Percentiles rank a stretch among this genome's conserved stretches.
phyloP scores from a whole-genome alignment of 2,888 invertebrate genomes.

The Exephanes ischioxanthus region DNA sequence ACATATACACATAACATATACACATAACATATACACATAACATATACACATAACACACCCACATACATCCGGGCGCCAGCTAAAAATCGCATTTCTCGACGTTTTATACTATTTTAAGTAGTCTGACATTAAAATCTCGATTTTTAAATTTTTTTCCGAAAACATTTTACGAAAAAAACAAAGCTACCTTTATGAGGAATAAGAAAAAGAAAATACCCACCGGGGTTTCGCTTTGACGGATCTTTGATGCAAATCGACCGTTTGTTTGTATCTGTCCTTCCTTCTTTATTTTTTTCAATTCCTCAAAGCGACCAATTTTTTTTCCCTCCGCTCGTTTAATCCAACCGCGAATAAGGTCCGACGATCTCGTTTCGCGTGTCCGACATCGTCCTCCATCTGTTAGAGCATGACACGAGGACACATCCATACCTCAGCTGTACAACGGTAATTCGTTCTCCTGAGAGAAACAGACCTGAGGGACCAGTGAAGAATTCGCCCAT shows the following conservation, averaged over 20 bases:
- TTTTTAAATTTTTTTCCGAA: too few relatives aligned
- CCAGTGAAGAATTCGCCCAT: conserved; percentile 50
- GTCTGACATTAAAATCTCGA: too few relatives aligned
- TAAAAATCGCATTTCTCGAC: too few relatives aligned
- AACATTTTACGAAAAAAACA: too few relatives aligned
- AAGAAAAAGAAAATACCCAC: too few relatives aligned
- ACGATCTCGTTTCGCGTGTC: conserved; percentile 44
- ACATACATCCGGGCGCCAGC: too few relatives aligned
- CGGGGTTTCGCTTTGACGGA: too few relatives aligned
- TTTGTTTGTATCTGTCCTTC: not conserved
- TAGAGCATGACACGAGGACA: conserved; percentile 25
- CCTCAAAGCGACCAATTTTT: conserved; percentile 15
- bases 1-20: too few relatives aligned
- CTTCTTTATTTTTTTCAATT: not conserved
- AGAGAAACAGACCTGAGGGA: conserved; percentile 30
- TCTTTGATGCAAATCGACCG: not conserved
- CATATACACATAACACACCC: too few relatives aligned
- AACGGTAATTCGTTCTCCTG: conserved; percentile 17
- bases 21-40: too few relatives aligned
- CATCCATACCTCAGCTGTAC: conserved; percentile 14
- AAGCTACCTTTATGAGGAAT: too few relatives aligned
- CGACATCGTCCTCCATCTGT: conserved; percentile 18
- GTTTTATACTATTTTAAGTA: too few relatives aligned
- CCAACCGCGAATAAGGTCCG: conserved; percentile 36
- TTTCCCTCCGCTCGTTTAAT: not conserved